Evolutionary conservation across 2,113 vertebrate species (phyloP).

Genomic region (Nyctereutes procyonoides): DNA sequence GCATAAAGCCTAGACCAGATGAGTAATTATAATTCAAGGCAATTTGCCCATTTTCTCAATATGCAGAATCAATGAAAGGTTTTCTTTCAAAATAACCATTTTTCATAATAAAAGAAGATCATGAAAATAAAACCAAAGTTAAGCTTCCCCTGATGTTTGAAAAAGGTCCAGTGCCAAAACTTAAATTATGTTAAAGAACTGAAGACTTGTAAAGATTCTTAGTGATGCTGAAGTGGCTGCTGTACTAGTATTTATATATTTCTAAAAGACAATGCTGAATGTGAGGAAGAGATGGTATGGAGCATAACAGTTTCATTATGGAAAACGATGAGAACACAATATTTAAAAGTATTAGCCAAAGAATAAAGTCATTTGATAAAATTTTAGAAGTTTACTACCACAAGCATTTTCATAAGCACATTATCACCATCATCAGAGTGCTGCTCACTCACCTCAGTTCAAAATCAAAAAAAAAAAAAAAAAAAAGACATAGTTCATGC

Average conservation of each 20-base stretch:
- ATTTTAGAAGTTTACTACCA: not conserved
- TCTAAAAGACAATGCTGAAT: not conserved
- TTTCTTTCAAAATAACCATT: constrained; percentile 41
- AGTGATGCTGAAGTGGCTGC: not conserved
- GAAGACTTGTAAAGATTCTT: not conserved
- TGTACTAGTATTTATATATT: not conserved
- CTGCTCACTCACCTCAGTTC: not conserved
- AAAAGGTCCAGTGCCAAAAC: not conserved
- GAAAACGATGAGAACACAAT: not conserved
- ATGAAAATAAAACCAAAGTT: constrained; percentile 23
- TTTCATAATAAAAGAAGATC: not conserved
- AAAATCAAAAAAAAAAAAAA: not conserved
- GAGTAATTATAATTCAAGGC: constrained; percentile 45
- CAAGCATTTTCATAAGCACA: not conserved
- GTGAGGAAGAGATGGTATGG: not conserved
- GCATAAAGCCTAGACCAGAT: not conserved
- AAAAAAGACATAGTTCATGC: not conserved
- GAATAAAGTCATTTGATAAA: not conserved
- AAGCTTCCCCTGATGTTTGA: not conserved
- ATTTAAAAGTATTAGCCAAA: constrained; percentile 17
- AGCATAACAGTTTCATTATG: not conserved
- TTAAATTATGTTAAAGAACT: not conserved
- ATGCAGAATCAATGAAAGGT: constrained; percentile 43
- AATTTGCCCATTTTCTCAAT: constrained; percentile 31
- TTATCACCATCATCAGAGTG: not conserved